Conservation (phyloP, 2,113 vertebrate genomes). For the Chascanopsetta lugubris region DNA sequence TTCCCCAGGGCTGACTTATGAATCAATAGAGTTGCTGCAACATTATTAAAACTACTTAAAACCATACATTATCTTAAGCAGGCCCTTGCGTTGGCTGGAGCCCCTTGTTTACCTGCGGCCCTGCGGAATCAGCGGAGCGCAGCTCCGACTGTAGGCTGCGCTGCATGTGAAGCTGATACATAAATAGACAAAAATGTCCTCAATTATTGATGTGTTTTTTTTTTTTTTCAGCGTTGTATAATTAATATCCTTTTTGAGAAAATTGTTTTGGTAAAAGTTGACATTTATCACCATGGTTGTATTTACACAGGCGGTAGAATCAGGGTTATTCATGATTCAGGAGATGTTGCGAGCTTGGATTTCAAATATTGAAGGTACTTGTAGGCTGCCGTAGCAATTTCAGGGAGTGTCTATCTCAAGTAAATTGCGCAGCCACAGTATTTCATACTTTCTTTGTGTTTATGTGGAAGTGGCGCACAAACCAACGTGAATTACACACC, state of each 20-base stretch:
- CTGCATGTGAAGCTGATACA: not conserved
- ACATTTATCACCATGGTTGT: not conserved
- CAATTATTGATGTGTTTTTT: not conserved
- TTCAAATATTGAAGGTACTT: not conserved
- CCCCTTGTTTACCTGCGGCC: constrained; percentile 9
- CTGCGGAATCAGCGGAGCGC: constrained; percentile 16
- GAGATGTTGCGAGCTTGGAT: not conserved
- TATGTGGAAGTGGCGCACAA: not conserved
- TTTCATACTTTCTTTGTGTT: not conserved
- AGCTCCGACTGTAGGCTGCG: not conserved
- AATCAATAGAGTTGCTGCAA: constrained; percentile 49
- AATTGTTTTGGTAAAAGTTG: not conserved
- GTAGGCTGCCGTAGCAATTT: not conserved
- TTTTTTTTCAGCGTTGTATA: not conserved
- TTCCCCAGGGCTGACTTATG: constrained; percentile 26
- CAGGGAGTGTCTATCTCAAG: not conserved
- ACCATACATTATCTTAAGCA: constrained; percentile 21
- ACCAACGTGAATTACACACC: not conserved
- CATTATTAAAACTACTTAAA: constrained; percentile 14
- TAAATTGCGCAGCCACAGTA: not conserved
- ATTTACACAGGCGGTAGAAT: not conserved
- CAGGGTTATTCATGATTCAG: not conserved
- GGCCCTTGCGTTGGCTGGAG: constrained; percentile 12
- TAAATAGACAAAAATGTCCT: not conserved
- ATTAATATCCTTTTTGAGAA: not conserved